phyloP scores from a whole-genome alignment of 2,113 vertebrate genomes.

The Hydrolagus affinis region DNA sequence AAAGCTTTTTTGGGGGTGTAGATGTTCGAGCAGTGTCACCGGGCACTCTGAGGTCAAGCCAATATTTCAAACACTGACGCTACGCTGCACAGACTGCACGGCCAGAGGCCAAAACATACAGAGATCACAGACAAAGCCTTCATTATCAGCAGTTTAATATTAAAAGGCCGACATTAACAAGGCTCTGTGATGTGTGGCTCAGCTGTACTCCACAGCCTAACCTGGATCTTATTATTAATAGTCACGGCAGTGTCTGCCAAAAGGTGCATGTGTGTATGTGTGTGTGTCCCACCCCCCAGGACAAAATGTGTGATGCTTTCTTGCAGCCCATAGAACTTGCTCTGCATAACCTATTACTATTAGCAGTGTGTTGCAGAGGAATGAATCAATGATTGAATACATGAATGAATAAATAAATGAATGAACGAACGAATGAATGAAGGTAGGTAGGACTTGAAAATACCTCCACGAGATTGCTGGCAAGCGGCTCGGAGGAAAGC shows the following conservation, averaged over 20 bases:
- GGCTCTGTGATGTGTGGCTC: not conserved
- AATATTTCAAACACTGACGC: not conserved
- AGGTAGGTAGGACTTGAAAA: too few species aligned
- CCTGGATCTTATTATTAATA: not conserved
- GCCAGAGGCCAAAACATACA: constrained; percentile 3
- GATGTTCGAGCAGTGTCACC: not conserved
- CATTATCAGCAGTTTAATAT: not conserved
- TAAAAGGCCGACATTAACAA: not conserved
- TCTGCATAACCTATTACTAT: not conserved
- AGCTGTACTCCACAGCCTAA: not conserved
- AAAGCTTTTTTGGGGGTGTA: too few species aligned
- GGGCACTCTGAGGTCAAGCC: not conserved
- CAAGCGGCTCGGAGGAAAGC: not conserved
- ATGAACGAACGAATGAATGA: too few species aligned
- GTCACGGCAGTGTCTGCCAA: not conserved
- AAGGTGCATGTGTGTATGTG: too few species aligned
- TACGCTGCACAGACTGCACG: not conserved
- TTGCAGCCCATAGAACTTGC: not conserved
- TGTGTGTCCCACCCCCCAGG: too few species aligned
- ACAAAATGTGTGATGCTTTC: not conserved
- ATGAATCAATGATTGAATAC: too few species aligned
- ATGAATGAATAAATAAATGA: too few species aligned
- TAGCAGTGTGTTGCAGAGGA: too few species aligned
- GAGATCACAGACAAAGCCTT: not conserved
- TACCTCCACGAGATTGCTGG: not conserved